Conservation (phyloP, 2,888 invertebrate species). For the Yponomeuta malinellus region DNA sequence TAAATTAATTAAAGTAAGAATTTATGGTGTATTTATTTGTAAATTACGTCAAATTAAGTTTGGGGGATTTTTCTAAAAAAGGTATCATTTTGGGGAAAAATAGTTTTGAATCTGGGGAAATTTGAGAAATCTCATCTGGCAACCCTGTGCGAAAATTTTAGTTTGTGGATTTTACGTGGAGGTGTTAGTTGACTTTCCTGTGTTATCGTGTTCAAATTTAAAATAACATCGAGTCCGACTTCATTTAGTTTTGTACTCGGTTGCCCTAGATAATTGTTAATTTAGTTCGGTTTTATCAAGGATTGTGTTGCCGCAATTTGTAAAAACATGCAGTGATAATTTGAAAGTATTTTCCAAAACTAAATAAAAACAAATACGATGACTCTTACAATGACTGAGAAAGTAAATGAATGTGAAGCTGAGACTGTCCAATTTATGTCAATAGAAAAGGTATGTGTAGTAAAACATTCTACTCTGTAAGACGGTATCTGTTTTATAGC, state of each 20-base stretch:
- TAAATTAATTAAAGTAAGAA: too few relatives aligned
- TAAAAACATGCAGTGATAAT: neutral
- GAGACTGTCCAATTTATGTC: slow-evolving; percentile 68
- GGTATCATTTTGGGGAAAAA: too few relatives aligned
- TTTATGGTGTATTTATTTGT: too few relatives aligned
- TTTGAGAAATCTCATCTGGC: too few relatives aligned
- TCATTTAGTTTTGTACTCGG: neutral
- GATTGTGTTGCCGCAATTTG: neutral
- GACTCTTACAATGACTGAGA: slow-evolving; percentile 67
- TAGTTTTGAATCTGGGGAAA: too few relatives aligned
- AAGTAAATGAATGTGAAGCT: slow-evolving; percentile 63
- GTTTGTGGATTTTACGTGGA: too few relatives aligned
- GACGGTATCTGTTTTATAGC: too few relatives aligned
- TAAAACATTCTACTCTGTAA: neutral
- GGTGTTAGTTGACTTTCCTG: too few relatives aligned
- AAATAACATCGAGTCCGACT: neutral
- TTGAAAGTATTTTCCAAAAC: neutral
- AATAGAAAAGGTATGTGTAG: slow-evolving; percentile 59
- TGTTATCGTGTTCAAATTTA: too few relatives aligned
- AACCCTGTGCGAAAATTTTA: too few relatives aligned
- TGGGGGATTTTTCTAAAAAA: too few relatives aligned
- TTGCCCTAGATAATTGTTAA: neutral
- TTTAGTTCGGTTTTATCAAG: neutral
- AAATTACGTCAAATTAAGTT: too few relatives aligned
- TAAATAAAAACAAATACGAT: slow-evolving; percentile 27